Conservation (phyloP, 2,888 invertebrate genomes). For the Ennomos quercinarius region DNA sequence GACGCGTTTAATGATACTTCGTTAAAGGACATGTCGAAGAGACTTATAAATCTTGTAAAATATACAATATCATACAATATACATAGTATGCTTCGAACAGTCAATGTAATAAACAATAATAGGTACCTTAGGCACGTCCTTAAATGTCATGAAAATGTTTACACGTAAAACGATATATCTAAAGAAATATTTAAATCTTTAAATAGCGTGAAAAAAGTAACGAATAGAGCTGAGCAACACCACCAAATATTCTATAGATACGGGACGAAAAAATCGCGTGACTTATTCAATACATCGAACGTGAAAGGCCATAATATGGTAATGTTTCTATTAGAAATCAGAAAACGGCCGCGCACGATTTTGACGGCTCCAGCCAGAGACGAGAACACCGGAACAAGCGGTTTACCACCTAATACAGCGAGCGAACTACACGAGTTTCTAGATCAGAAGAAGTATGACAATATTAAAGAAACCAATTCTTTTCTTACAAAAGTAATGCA, state of each 20-base stretch:
- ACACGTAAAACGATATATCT: too few relatives aligned
- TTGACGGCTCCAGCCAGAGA: conserved; percentile 47
- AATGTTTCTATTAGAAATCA: conserved; percentile 78
- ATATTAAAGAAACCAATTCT: conserved; percentile 38
- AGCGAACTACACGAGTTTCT: conserved; percentile 43
- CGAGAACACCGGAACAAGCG: conserved; percentile 50
- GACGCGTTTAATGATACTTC: too few relatives aligned
- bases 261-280: conserved; percentile 49
- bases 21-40: too few relatives aligned
- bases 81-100: too few relatives aligned
- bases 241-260: conserved; percentile 5
- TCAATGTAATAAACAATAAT: too few relatives aligned
- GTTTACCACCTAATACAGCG: conserved; percentile 37
- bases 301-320: conserved; percentile 79
- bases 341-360: conserved; percentile 54
- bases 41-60: too few relatives aligned
- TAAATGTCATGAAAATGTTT: too few relatives aligned
- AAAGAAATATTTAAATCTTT: too few relatives aligned
- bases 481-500: conserved; percentile 30
- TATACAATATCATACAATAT: too few relatives aligned
- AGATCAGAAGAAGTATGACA: conserved; percentile 44
- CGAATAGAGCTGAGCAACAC: conserved; percentile 22
- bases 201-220: conserved; percentile 7
- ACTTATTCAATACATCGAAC: conserved; percentile 67
- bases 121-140: too few relatives aligned